phyloP scores from a whole-genome alignment of 1,140 invertebrate genomes.

The Maniola jurtina region DNA sequence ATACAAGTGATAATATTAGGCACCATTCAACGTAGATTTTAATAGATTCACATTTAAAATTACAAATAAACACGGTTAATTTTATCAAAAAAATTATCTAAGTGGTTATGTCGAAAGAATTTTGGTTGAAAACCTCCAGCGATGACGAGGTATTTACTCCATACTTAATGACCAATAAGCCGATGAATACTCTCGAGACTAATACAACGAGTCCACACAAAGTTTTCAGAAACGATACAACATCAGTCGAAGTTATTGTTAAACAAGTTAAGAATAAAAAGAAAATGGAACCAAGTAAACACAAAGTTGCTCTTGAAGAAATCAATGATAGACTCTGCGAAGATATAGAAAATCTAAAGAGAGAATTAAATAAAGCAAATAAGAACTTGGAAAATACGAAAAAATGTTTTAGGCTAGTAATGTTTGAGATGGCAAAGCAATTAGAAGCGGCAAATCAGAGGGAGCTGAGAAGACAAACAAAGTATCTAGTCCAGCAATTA shows the following conservation, averaged over 20 bases:
- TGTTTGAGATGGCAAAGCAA: constrained; percentile 43
- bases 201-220: constrained; percentile 17
- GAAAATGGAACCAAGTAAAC: constrained; percentile 18
- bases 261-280: constrained; percentile 38
- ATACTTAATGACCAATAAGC: not conserved
- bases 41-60: not conserved
- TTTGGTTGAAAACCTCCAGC: not conserved
- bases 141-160: not conserved
- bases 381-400: constrained; percentile 37
- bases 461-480: constrained; percentile 43
- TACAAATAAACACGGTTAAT: no score
- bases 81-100: not conserved
- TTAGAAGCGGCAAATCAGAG: constrained; percentile 42
- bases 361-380: constrained; percentile 35
- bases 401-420: constrained; percentile 37
- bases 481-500: constrained; percentile 37
- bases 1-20: not conserved
- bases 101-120: constrained; percentile 9
- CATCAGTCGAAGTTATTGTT: constrained; percentile 39
- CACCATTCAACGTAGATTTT: not conserved
- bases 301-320: constrained; percentile 7
- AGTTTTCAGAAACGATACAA: constrained; percentile 39
- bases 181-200: not conserved
- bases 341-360: constrained; percentile 38
- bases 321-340: constrained; percentile 23